A percentile compares a stretch with the other conserved stretches of the same genome.
These are phyloP conservation scores for Psilanteris sp. DNA, from an alignment of 1,140 invertebrate genomes.

Conservation along the genomic window DNA sequence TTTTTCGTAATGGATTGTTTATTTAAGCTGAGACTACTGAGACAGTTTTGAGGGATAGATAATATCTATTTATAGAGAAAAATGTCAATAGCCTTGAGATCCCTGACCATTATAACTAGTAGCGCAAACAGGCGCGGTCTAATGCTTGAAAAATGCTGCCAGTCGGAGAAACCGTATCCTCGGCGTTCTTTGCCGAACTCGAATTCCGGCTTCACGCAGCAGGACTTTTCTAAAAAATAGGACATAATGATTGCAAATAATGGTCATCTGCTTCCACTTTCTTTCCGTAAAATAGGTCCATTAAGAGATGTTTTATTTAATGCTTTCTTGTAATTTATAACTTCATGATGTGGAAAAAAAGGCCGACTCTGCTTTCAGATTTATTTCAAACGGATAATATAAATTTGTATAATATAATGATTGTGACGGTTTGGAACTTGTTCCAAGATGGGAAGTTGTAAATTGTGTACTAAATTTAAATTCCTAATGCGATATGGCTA, in stretches of 20 bases:
- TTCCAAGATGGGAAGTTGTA: conserved; percentile 1
- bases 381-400: background rate
- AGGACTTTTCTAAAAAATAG: conserved; percentile 26
- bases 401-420: background rate
- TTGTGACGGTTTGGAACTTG: background rate
- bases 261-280: conserved; percentile 43
- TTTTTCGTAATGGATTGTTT: too few species aligned
- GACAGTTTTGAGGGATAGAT: too few species aligned
- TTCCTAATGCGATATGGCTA: too few species aligned
- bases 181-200: conserved; percentile 11
- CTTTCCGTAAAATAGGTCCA: conserved; percentile 4
- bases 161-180: conserved; percentile 20
- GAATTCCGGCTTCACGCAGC: conserved; percentile 15
- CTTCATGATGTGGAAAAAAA: background rate
- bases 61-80: conserved; percentile 20
- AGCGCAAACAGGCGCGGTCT: conserved; percentile 8
- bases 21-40: too few species aligned
- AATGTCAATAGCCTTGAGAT: conserved; percentile 4
- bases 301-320: conserved; percentile 16
- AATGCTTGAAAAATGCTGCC: conserved; percentile 13
- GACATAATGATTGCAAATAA: conserved; percentile 31
- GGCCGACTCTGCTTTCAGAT: background rate
- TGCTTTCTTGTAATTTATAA: conserved; percentile 1
- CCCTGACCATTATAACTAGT: conserved; percentile 40
- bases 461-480: background rate